These are phyloP conservation scores for Anastatus disparis DNA, from an alignment of 1,140 invertebrate species.

Conservation along the genomic window DNA sequence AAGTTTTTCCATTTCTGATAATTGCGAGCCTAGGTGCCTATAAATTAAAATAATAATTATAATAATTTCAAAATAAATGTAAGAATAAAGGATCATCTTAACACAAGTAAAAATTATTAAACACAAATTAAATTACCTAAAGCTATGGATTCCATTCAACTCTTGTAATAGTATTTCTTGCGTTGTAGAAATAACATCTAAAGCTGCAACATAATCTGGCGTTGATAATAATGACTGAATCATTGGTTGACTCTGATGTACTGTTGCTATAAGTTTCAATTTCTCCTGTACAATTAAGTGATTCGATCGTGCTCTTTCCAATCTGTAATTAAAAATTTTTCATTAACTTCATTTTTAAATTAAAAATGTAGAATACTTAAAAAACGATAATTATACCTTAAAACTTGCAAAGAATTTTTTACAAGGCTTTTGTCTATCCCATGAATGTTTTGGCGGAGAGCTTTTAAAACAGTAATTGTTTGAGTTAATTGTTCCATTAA, in stretches of 20 bases:
- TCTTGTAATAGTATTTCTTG: slow-evolving; percentile 93
- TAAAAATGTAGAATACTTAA: slow-evolving; percentile 5
- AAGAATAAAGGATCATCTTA: no score
- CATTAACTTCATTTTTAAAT: background rate
- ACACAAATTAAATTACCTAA: slow-evolving; percentile 69
- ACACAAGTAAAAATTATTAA: background rate
- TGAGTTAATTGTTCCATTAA: slow-evolving; percentile 89
- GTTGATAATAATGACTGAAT: slow-evolving; percentile 94
- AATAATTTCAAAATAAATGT: background rate
- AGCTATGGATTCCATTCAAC: slow-evolving; percentile 90
- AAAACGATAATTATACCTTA: slow-evolving; percentile 64
- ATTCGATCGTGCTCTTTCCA: slow-evolving; percentile 74
- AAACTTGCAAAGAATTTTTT: slow-evolving; percentile 81
- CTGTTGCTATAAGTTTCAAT: slow-evolving; percentile 92
- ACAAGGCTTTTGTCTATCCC: slow-evolving; percentile 83
- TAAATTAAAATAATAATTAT: background rate
- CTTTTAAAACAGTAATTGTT: slow-evolving; percentile 83
- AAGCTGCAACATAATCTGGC: slow-evolving; percentile 96
- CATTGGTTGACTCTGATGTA: slow-evolving; percentile 97
- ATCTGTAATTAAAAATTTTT: slow-evolving; percentile 43
- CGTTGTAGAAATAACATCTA: slow-evolving; percentile 96
- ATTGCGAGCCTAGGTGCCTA: slow-evolving; percentile 92
- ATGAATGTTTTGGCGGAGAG: slow-evolving; percentile 76
- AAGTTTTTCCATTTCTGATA: slow-evolving; percentile 95
- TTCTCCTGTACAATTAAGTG: slow-evolving; percentile 75